Percentiles rank a stretch among this genome's conserved stretches.
phyloP scores from a whole-genome alignment of 2,888 invertebrate genomes.

The Drosophila ezoana region DNA sequence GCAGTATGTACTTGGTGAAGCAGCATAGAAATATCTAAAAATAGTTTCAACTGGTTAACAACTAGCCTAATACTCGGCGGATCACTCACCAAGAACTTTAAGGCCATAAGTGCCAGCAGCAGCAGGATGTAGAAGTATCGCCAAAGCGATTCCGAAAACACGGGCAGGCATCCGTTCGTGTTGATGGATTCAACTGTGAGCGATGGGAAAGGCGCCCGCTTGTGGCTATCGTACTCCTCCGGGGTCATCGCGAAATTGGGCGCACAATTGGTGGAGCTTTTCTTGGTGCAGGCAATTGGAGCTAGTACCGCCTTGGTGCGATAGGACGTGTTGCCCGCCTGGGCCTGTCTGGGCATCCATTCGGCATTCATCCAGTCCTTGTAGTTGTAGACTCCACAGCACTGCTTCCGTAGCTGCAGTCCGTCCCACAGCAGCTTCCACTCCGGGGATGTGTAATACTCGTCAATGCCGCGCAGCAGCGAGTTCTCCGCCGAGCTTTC shows the following conservation, averaged over 20 bases:
- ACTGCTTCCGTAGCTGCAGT: slow-evolving; percentile 80
- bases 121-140: slow-evolving; percentile 62
- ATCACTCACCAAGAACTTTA: slow-evolving; percentile 68
- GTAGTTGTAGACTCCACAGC: slow-evolving; percentile 83
- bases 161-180: slow-evolving; percentile 69
- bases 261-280: slow-evolving; percentile 38
- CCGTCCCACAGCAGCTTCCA: slow-evolving; percentile 84
- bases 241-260: slow-evolving; percentile 49
- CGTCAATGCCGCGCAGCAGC: slow-evolving; percentile 80
- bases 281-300: slow-evolving; percentile 81
- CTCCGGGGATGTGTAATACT: slow-evolving; percentile 81
- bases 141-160: slow-evolving; percentile 55
- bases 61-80: too few species aligned
- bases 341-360: slow-evolving; percentile 72
- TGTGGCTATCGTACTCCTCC: neutral
- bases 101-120: slow-evolving; percentile 48
- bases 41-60: neutral
- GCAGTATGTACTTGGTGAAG: slow-evolving; percentile 68
- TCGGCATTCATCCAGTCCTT: slow-evolving; percentile 82
- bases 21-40: slow-evolving; percentile 58
- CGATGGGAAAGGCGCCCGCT: slow-evolving; percentile 37
- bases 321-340: slow-evolving; percentile 7
- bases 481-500: slow-evolving; percentile 66
- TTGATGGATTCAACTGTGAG: slow-evolving; percentile 73
- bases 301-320: slow-evolving; percentile 54